Conservation (phyloP, 2,113 vertebrate genomes). For the Elanus axillaris region DNA sequence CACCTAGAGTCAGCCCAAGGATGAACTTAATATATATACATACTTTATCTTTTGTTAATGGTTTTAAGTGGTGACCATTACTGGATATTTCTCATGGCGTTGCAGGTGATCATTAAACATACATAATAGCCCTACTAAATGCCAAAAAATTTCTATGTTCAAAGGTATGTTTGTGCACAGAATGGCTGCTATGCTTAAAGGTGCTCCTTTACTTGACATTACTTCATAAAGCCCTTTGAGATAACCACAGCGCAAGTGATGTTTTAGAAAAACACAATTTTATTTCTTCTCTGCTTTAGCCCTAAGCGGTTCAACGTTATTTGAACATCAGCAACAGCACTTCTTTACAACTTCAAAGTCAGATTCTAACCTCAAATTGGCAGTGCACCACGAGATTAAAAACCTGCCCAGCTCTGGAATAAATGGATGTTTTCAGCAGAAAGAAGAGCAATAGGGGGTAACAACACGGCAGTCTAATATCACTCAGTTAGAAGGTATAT, state of each 20-base stretch:
- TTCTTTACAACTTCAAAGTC: slow-evolving; percentile 28
- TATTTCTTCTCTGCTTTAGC: slow-evolving; percentile 38
- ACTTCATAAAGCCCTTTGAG: slow-evolving; percentile 9
- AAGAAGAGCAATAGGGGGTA: background rate
- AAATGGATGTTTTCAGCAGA: background rate
- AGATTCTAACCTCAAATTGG: slow-evolving; percentile 19
- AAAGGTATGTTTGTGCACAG: background rate
- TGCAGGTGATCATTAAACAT: slow-evolving; percentile 2
- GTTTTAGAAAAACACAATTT: slow-evolving; percentile 17
- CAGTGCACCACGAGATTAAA: slow-evolving; percentile 13
- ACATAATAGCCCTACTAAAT: background rate
- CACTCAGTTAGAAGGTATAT: background rate
- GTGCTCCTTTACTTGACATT: background rate
- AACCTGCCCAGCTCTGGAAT: background rate
- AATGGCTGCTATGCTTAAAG: background rate
- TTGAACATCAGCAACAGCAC: slow-evolving; percentile 26
- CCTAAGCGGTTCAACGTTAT: background rate
- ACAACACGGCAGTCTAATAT: background rate
- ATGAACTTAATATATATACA: background rate
- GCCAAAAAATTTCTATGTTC: background rate
- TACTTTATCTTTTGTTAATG: background rate
- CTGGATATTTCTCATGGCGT: background rate
- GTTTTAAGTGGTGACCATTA: background rate
- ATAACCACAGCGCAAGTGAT: background rate
- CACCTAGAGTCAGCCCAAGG: background rate